A percentile compares a stretch with the other conserved stretches of the same genome.
phyloP scores from a whole-genome alignment of 2,113 vertebrate genomes.

The Phalacrocorax brasilianus region DNA sequence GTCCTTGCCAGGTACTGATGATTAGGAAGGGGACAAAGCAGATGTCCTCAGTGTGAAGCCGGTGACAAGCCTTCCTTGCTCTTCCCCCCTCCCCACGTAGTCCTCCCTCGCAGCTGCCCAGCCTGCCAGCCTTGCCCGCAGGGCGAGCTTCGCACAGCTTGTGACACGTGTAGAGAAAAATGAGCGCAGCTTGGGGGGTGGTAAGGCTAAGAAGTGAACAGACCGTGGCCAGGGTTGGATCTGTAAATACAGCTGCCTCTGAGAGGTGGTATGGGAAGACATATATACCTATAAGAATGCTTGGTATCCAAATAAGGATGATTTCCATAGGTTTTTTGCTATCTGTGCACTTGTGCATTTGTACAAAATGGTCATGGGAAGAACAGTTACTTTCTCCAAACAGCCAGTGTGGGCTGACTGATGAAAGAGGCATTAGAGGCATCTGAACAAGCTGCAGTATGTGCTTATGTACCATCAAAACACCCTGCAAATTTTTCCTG shows the following conservation, averaged over 20 bases:
- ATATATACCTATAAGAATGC: background rate
- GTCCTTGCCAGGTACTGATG: background rate
- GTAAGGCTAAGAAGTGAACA: background rate
- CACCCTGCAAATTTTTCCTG: background rate
- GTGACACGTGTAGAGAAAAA: background rate
- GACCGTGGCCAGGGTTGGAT: background rate
- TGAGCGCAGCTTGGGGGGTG: background rate
- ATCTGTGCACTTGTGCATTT: background rate
- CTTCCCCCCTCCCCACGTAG: fast-evolving
- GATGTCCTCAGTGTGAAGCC: conserved; percentile 6
- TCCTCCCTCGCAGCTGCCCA: background rate
- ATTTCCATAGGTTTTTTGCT: background rate
- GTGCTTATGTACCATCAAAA: background rate
- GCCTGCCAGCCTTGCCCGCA: background rate
- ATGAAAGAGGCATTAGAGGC: background rate
- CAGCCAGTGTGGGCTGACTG: background rate
- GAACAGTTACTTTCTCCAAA: background rate
- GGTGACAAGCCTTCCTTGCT: background rate
- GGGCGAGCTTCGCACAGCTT: background rate
- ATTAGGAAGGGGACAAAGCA: background rate
- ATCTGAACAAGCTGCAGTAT: background rate
- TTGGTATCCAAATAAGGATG: background rate
- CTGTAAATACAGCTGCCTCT: background rate
- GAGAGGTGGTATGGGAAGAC: background rate
- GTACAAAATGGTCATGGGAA: background rate